These are phyloP conservation scores for Brachycybe producta DNA, from an alignment of 2,888 invertebrate species.

Conservation along the genomic window DNA sequence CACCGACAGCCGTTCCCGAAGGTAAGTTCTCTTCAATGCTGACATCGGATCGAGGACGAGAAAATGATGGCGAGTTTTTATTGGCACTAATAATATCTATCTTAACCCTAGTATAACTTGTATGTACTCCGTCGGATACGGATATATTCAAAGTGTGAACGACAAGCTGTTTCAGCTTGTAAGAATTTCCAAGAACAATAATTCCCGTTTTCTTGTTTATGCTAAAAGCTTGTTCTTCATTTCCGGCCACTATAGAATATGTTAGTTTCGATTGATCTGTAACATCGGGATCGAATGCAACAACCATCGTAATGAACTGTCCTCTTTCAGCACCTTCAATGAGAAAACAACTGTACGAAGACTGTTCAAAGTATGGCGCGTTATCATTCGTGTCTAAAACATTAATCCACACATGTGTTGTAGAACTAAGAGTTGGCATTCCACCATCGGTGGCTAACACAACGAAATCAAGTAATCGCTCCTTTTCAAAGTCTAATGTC, in stretches of 20 bases:
- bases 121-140: slow-evolving; percentile 90
- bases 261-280: slow-evolving; percentile 58
- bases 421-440: slow-evolving; percentile 62
- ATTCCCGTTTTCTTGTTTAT: slow-evolving; percentile 38
- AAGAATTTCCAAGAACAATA: slow-evolving; percentile 58
- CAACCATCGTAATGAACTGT: slow-evolving; percentile 73
- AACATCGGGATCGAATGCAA: slow-evolving; percentile 75
- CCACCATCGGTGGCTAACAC: slow-evolving; percentile 72
- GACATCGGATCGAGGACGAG: slow-evolving; percentile 61
- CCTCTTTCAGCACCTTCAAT: slow-evolving; percentile 71
- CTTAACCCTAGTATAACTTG: slow-evolving; percentile 53
- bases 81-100: slow-evolving; percentile 46
- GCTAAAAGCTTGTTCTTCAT: slow-evolving; percentile 41
- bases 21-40: slow-evolving; percentile 65
- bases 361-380: slow-evolving; percentile 70
- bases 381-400: slow-evolving; percentile 86
- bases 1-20: slow-evolving; percentile 58
- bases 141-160: slow-evolving; percentile 71
- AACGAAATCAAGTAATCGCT: slow-evolving; percentile 58
- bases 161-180: slow-evolving; percentile 53
- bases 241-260: slow-evolving; percentile 71
- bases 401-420: slow-evolving; percentile 67
- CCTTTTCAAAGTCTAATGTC: slow-evolving; percentile 65
- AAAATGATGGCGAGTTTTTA: slow-evolving; percentile 62
- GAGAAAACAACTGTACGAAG: slow-evolving; percentile 60